Percentiles rank a stretch among this genome's conserved stretches.
Evolutionary conservation across 2,888 invertebrate species (phyloP).

Genomic region (Spilarctia lutea): DNA sequence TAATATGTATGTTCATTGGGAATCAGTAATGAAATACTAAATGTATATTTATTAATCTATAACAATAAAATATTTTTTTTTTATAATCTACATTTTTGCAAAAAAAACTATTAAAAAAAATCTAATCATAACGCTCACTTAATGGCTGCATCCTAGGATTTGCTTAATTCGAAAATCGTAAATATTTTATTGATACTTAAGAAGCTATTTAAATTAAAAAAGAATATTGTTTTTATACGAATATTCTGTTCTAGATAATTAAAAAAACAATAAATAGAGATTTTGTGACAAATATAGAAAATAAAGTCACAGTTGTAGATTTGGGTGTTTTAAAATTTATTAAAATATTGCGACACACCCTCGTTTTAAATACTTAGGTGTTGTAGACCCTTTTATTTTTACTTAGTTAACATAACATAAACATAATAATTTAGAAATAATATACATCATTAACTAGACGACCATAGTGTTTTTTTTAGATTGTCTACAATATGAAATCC

Average conservation of each 20-base stretch:
- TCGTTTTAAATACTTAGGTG: not conserved
- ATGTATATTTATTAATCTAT: too few species aligned
- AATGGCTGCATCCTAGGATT: slow-evolving; percentile 6
- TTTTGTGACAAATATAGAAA: not conserved
- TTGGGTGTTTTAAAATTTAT: not conserved
- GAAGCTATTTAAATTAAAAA: slow-evolving; percentile 40
- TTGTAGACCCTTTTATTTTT: too few species aligned
- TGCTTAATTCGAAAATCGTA: slow-evolving; percentile 22
- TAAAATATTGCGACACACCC: not conserved
- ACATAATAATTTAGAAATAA: not conserved
- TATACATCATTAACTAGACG: not conserved
- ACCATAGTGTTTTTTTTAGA: not conserved
- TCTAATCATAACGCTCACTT: slow-evolving; percentile 1
- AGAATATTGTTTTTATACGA: slow-evolving; percentile 18
- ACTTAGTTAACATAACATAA: not conserved
- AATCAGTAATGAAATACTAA: too few species aligned
- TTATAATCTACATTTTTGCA: not conserved
- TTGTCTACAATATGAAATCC: not conserved
- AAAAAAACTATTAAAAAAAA: not conserved
- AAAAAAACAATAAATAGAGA: not conserved
- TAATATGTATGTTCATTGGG: too few species aligned
- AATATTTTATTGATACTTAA: slow-evolving; percentile 31
- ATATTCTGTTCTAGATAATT: slow-evolving; percentile 3
- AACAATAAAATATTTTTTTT: not conserved
- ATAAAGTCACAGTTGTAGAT: not conserved